phyloP scores from a whole-genome alignment of 2,888 invertebrate species.

The Epinotia demarniana region DNA sequence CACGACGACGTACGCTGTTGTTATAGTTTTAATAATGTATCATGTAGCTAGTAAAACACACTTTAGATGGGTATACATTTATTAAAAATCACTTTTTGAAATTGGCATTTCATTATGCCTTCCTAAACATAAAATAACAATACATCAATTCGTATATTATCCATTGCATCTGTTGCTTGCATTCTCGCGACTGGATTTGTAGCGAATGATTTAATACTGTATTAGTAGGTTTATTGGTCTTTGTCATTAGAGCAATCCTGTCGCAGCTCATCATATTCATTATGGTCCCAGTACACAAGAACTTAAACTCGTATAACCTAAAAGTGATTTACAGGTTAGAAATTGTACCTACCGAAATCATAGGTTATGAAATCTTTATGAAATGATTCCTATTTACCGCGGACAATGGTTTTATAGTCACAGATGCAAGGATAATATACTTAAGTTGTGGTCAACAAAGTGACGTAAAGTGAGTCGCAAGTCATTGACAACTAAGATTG shows the following conservation, averaged over 20 bases:
- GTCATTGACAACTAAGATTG: slow-evolving; percentile 24
- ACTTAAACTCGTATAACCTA: neutral
- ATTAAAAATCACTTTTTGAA: slow-evolving; percentile 43
- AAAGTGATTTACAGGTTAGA: neutral
- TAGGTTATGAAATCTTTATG: neutral
- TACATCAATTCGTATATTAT: slow-evolving; percentile 2
- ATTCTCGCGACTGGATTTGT: neutral
- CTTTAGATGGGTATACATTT: slow-evolving; percentile 44
- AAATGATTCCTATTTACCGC: neutral
- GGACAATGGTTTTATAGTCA: too few relatives aligned
- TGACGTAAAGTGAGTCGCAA: slow-evolving; percentile 28
- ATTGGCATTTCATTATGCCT: slow-evolving; percentile 38
- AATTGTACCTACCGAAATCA: neutral
- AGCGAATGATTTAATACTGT: too few relatives aligned
- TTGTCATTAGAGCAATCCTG: neutral
- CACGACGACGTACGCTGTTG: slow-evolving; percentile 16
- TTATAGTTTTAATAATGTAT: slow-evolving; percentile 5
- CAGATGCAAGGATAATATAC: slow-evolving; percentile 21
- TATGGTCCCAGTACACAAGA: neutral
- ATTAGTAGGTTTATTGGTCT: neutral
- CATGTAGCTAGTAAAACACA: slow-evolving; percentile 34
- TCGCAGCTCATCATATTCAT: neutral
- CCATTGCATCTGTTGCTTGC: neutral
- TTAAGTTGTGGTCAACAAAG: slow-evolving; percentile 9
- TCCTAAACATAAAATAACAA: slow-evolving; percentile 40